Evolutionary conservation across 1,140 invertebrate genomes (phyloP), one percentile per base, ranked within the genome.

Genomic region (Cepaea nemoralis): DNA sequence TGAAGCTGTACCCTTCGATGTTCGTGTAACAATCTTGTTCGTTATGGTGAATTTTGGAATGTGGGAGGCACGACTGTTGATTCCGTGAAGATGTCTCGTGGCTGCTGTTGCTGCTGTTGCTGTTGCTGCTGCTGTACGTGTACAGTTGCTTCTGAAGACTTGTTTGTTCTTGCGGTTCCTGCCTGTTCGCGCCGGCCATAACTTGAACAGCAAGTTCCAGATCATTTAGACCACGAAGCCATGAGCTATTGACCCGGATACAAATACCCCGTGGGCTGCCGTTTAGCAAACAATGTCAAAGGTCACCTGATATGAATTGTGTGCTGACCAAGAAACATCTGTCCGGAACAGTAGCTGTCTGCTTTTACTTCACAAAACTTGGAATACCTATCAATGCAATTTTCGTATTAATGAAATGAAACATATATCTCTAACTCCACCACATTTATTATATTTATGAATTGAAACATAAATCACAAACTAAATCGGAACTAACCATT

Each of bases 201-300:
- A 31, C 70, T 69, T 45, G n/a, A 19, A 40, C 27, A 74, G 24
- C 71, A 39, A 33, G 22, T 74, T 16, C 39, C 71, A 74, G 71
- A 74, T 74, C 71, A 74, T 74, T 74, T 39, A 78, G 76, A n/a
- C 59, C 42, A 35, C 27, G 10, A 27, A n/a, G 75, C 31, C 45
- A 59, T 77, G n/a, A 39, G 75, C 40, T 39, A 78, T 27, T 55
- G 39, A 10, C 45, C n/a, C n/a, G n/a, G 69, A 37, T 22, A 37
- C 2, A 8, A 71, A 35, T 19, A 75, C 73, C 10, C 33, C 24
- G 33, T 24, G 22, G 69, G 69, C n/a, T n/a, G n/a, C n/a, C n/a
- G n/a, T n/a, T n/a, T n/a, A n/a, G n/a, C n/a, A n/a, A n/a, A n/a
- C n/a, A n/a, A n/a, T n/a, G n/a, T n/a, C n/a, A n/a, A n/a, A n/a